Evolutionary conservation across 2,888 invertebrate genomes (phyloP), one percentile per base, ranked within the genome.

Genomic region (Heterodera filipjevi): DNA sequence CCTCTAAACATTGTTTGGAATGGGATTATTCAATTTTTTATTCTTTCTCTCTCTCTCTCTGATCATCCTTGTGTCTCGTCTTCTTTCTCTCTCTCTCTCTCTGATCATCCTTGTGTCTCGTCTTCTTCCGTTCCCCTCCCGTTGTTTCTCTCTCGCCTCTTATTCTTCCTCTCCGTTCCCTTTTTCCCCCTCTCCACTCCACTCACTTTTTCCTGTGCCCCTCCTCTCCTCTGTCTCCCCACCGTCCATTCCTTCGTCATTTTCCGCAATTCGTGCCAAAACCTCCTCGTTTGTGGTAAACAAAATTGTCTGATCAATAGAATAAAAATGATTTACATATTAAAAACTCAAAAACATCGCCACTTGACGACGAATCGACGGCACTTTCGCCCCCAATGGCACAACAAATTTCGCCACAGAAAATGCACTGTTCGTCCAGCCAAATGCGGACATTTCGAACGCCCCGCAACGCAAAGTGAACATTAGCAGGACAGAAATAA

Each of bases 401-500:
- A 85, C 93, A 91, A 0, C 93, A 93, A 77, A 95, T 93, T 90
- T 95, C 94, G 0, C 95, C 95, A 85, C 92, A 92, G 90, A 95
- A 95, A 87, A 95, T 93, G 46, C 92, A 89, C 30, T 44, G 32
- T 22, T 76, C 92, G 89, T 94, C 94, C 78, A 94, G 89, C 81
- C 91, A 92, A 44, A 95, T 93, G 81, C 93, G 92, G 19, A 94
- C 90, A 85, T 93, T 91, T 85, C 92, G 92, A 10, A 93, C 93
- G 71, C 95, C 95, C 80, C 94, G 92, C 79, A 93, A 92, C 0
- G 94, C 94, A 12, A 27, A n/a, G 90, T 95, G 93, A 84, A 94
- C 94, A 80, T 95, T 91, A 0, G 94, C 94, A 90, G 94, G 94
- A 90, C 94, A 33, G 30, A 33, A 94, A 90, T 95, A 95, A 90